These are phyloP conservation scores for Pocota personata DNA, from an alignment of 2,888 invertebrate species.

Conservation along the genomic window DNA sequence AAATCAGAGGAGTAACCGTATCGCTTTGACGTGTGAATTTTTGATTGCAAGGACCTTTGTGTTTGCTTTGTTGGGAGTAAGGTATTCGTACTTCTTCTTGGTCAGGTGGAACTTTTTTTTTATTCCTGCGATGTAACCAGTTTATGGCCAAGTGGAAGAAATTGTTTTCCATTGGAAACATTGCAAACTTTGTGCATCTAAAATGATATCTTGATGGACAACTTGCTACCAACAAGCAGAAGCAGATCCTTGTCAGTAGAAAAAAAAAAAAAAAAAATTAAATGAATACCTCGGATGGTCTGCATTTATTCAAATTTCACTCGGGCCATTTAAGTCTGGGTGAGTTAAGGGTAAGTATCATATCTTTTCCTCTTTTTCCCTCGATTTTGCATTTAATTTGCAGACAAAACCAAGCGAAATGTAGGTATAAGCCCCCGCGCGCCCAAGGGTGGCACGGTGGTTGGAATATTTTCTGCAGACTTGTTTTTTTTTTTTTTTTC, in stretches of 20 bases:
- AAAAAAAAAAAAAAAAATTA: neutral
- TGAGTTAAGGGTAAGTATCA: slow-evolving; percentile 20
- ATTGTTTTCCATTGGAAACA: neutral
- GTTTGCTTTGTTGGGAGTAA: slow-evolving; percentile 8
- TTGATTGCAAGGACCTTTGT: slow-evolving; percentile 40
- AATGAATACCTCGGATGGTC: slow-evolving; percentile 4
- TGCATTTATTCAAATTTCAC: slow-evolving; percentile 60
- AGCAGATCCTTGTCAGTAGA: neutral
- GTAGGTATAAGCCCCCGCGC: neutral
- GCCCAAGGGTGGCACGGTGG: slow-evolving; percentile 9
- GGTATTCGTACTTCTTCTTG: neutral
- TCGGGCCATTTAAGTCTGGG: neutral
- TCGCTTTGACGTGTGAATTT: slow-evolving; percentile 57
- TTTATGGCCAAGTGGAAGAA: slow-evolving; percentile 8
- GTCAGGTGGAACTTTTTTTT: no score
- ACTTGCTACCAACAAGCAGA: neutral
- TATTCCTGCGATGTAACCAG: no score
- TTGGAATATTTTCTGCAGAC: slow-evolving; percentile 6
- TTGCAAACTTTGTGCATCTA: neutral
- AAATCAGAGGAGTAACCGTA: slow-evolving; percentile 18
- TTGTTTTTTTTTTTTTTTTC: neutral
- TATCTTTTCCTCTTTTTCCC: neutral
- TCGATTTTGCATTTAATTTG: slow-evolving; percentile 20
- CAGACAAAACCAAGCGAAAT: slow-evolving; percentile 5
- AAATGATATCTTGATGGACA: slow-evolving; percentile 51